Percentiles rank a stretch among this genome's conserved stretches.
phyloP scores from a whole-genome alignment of 2,888 invertebrate species.

The Lasioglossum figueresi region DNA sequence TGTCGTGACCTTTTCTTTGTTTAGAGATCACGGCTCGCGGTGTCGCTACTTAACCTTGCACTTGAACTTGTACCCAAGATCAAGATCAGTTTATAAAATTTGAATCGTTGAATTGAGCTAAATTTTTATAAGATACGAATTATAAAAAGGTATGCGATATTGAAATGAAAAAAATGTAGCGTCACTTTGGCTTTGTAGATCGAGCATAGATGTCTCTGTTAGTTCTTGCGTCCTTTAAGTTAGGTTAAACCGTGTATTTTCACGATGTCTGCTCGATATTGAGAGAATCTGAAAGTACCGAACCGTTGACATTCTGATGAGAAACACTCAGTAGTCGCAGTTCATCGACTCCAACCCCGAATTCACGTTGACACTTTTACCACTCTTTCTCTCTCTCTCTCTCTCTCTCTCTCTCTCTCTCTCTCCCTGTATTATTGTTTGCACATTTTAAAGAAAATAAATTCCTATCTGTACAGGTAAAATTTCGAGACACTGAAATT shows the following conservation, averaged over 20 bases:
- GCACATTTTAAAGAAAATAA: neutral
- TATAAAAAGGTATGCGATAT: neutral
- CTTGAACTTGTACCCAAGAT: neutral
- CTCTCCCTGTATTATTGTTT: neutral
- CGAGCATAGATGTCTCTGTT: neutral
- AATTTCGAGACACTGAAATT: neutral
- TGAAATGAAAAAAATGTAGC: constrained; percentile 40
- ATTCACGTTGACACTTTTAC: neutral
- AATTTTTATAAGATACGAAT: neutral
- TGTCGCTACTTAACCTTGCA: constrained; percentile 50
- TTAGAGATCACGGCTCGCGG: constrained; percentile 29
- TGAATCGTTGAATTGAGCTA: neutral
- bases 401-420: too few species aligned
- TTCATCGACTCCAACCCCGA: constrained; percentile 56
- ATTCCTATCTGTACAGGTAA: neutral
- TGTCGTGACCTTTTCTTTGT: neutral
- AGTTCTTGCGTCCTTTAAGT: neutral
- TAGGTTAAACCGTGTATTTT: constrained; percentile 39
- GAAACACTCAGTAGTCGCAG: constrained; percentile 50
- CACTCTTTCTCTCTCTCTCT: neutral
- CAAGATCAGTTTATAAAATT: neutral
- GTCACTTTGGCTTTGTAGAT: constrained; percentile 45
- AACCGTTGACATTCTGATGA: constrained; percentile 29
- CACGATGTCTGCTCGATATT: constrained; percentile 49
- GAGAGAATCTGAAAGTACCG: constrained; percentile 46